These are phyloP conservation scores for Coreius guichenoti DNA, from an alignment of 2,797 vertebrate genomes.

Conservation along the genomic window DNA sequence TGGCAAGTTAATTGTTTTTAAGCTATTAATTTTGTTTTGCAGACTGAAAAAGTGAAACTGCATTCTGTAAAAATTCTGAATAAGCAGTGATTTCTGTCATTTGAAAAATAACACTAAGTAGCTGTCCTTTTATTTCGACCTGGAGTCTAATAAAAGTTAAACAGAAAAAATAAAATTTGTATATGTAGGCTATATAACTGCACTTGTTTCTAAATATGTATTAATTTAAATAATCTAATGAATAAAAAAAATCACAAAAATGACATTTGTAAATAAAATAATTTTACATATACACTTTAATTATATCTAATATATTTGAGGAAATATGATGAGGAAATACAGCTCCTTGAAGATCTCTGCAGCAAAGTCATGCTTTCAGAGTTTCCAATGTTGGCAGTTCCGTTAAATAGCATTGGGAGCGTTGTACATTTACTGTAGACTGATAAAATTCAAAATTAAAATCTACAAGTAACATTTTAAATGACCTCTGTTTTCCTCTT, in stretches of 20 bases:
- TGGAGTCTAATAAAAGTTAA: neutral
- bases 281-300: too few species aligned
- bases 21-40: neutral
- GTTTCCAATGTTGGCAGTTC: neutral
- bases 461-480: neutral
- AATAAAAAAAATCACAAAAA: too few species aligned
- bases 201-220: too few species aligned
- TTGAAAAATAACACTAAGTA: neutral
- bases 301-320: neutral
- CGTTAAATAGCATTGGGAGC: neutral
- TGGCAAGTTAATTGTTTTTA: neutral
- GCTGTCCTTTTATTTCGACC: neutral
- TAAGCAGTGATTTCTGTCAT: neutral
- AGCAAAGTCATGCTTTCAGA: neutral
- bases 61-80: neutral
- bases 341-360: neutral
- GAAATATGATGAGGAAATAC: too few species aligned
- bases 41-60: neutral
- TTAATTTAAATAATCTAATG: too few species aligned
- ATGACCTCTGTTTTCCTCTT: neutral
- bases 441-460: neutral
- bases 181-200: too few species aligned
- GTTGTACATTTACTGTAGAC: neutral
- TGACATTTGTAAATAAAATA: too few species aligned
- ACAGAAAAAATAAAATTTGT: fast-evolving